phyloP scores from a whole-genome alignment of 2,113 vertebrate species.

The Rhinoptilus africanus region DNA sequence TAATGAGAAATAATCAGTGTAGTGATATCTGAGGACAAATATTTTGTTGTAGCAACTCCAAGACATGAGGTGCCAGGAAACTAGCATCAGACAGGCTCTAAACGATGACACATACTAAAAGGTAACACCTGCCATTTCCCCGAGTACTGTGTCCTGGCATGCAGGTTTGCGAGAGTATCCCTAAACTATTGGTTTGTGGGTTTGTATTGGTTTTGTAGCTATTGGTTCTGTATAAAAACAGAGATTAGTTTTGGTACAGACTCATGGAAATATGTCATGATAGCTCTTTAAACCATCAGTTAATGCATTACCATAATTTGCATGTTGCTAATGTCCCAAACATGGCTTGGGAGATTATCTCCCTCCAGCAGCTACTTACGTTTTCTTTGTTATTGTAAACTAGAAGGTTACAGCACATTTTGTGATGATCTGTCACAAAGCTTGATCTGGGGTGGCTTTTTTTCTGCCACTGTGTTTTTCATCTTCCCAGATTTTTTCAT shows the following conservation, averaged over 20 bases:
- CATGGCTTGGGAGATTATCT: not conserved
- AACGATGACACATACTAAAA: not conserved
- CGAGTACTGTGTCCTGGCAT: not conserved
- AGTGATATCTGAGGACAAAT: slow-evolving; percentile 64
- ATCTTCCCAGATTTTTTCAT: not conserved
- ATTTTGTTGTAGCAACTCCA: slow-evolving; percentile 34
- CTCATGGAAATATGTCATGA: not conserved
- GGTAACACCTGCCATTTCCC: not conserved
- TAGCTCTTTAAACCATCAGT: not conserved
- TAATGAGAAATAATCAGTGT: slow-evolving; percentile 47
- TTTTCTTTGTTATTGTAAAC: not conserved
- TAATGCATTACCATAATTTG: not conserved
- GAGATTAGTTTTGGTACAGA: not conserved
- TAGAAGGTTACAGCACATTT: not conserved
- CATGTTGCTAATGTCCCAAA: not conserved
- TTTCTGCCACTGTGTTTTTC: not conserved
- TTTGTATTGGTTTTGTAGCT: not conserved
- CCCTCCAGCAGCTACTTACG: not conserved
- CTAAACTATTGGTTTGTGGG: not conserved
- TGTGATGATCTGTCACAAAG: not conserved
- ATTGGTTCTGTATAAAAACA: not conserved
- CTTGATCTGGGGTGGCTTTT: not conserved
- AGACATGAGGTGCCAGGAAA: slow-evolving; percentile 31
- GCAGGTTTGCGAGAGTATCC: not conserved
- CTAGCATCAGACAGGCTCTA: not conserved